Evolutionary conservation across 2,888 invertebrate species (phyloP).

Genomic region (Apodemia mormo): DNA sequence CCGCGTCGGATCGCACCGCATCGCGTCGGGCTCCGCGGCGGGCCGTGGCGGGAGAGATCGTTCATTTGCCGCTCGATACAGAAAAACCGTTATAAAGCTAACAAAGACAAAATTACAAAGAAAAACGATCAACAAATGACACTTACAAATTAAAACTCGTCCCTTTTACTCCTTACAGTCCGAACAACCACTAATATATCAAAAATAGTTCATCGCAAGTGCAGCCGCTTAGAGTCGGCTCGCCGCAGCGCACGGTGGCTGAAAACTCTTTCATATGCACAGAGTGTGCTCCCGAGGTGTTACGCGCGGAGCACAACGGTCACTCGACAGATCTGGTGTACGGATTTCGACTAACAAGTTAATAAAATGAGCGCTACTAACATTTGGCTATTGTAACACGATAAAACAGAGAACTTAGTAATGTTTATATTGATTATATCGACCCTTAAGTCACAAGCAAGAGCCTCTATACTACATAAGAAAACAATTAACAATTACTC

Average conservation of each 20-base stretch:
- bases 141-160: slow-evolving; percentile 78
- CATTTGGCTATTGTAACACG: no score
- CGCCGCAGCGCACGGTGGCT: slow-evolving; percentile 23
- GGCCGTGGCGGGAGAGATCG: slow-evolving; percentile 31
- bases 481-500: no score
- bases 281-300: neutral
- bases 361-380: no score
- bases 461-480: no score
- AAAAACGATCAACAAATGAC: slow-evolving; percentile 78
- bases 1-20: slow-evolving; percentile 25
- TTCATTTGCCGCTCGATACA: slow-evolving; percentile 48
- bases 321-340: no score
- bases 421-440: no score
- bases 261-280: neutral
- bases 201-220: slow-evolving; percentile 44
- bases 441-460: no score
- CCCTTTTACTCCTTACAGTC: slow-evolving; percentile 68
- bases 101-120: slow-evolving; percentile 79
- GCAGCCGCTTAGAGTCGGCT: slow-evolving; percentile 20
- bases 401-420: no score
- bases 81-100: slow-evolving; percentile 77
- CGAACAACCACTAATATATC: slow-evolving; percentile 74
- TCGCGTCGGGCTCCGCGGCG: slow-evolving; percentile 29
- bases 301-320: no score
- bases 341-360: no score